Percentiles rank a stretch among this genome's conserved stretches.
Evolutionary conservation across 1,140 invertebrate species (phyloP).

Genomic region (Drosophila guanche): DNA sequence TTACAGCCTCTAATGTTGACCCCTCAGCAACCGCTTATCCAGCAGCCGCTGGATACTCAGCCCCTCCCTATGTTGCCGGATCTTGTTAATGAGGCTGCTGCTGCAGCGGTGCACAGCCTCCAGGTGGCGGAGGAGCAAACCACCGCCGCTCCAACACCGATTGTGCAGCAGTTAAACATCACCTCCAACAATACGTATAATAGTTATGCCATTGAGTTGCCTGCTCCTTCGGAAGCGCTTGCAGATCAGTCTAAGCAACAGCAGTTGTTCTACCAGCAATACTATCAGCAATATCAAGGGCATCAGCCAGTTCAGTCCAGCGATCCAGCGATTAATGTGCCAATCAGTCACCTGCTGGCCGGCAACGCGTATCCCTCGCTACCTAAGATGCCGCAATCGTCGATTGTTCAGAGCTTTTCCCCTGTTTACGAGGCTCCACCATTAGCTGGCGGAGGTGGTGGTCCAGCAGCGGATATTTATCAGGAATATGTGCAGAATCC

Average conservation of each 20-base stretch:
- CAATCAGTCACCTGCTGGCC: constrained; percentile 67
- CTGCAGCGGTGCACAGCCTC: constrained; percentile 25
- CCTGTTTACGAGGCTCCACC: constrained; percentile 61
- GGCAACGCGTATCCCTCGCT: constrained; percentile 74
- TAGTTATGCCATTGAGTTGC: constrained; percentile 64
- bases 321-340: constrained; percentile 54
- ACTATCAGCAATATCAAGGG: constrained; percentile 39
- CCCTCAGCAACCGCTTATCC: constrained; percentile 23
- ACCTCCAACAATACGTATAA: constrained; percentile 45
- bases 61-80: constrained; percentile 50
- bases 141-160: background rate
- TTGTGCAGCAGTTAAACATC: constrained; percentile 33
- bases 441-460: constrained; percentile 8
- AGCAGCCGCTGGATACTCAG: constrained; percentile 3
- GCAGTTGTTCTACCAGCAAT: constrained; percentile 35
- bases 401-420: constrained; percentile 79
- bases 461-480: constrained; percentile 78
- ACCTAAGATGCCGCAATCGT: constrained; percentile 65
- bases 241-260: constrained; percentile 42
- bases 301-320: constrained; percentile 16
- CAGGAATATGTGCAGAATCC: constrained; percentile 84
- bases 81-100: constrained; percentile 65
- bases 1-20: constrained; percentile 53
- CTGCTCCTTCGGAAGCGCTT: constrained; percentile 32
- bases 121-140: constrained; percentile 4